Evolutionary conservation across 2,888 invertebrate genomes (phyloP), one percentile per base, ranked within the genome.

Genomic region (Perdita meconis): DNA sequence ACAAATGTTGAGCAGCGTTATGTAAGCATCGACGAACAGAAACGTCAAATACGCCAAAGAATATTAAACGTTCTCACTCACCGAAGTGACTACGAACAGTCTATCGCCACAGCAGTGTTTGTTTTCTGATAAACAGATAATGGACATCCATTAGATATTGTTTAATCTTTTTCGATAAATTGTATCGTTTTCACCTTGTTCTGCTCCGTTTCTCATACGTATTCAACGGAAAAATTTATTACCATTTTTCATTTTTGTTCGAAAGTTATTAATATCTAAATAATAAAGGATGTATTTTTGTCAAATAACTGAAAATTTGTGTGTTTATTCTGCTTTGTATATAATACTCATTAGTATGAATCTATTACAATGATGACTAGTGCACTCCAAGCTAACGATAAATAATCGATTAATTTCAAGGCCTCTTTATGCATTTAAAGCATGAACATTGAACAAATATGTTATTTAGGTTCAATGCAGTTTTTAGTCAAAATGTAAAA

Each of bases 21-120:
- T 26, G 38, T n/a, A 67, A 59, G 26, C 8, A 12, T 50, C 30
- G 13, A 8, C 13, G 24, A 59, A 59, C 26, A 16, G 24, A 6
- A 26, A 30, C 50, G 13, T 38, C 50, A 10, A 34, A 38, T 59
- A 40, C 59, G 59, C 51, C 60, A 40, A 51, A 12, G 67, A 68
- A 51, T 30, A 19, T 67, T 22, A 30, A 70, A 64, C 36, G 47
- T 64, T 47, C 56, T 30, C 64, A 64, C 64, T 56, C 22, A 44
- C 55, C 44, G 12, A 55, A 55, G 13, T 4, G n/a, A 24, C 42
- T 22, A 24, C 8, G 19, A 30, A 19, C n/a, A 51, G n/a, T 8
- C 13, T 30, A n/a, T 42, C 42, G 13, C n/a, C 36, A 1, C 6
- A 12, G 12, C 10, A 16, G 22, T 13, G 36, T 22, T 19, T 53